These are phyloP conservation scores for Endomychus coccineus DNA, from an alignment of 2,888 invertebrate species.

Conservation along the genomic window DNA sequence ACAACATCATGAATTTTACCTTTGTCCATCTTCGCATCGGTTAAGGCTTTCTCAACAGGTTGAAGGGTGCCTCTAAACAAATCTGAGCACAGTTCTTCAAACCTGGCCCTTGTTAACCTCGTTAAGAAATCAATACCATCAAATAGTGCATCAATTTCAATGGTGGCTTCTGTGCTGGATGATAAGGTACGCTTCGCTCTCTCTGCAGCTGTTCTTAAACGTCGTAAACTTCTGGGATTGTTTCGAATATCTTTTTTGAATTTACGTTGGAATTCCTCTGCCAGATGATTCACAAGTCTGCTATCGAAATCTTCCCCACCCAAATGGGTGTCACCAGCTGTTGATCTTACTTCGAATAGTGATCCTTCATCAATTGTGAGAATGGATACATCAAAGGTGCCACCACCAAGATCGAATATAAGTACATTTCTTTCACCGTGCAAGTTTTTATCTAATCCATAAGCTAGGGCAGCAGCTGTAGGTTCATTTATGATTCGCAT, in stretches of 20 bases:
- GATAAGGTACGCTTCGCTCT: slow-evolving; percentile 56
- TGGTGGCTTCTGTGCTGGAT: slow-evolving; percentile 66
- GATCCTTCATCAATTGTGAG: slow-evolving; percentile 73
- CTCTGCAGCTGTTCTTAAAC: slow-evolving; percentile 47
- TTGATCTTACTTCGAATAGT: slow-evolving; percentile 69
- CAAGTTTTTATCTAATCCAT: slow-evolving; percentile 63
- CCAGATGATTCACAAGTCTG: slow-evolving; percentile 48
- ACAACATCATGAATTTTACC: slow-evolving; percentile 70
- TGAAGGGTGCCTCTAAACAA: slow-evolving; percentile 39
- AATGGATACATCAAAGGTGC: slow-evolving; percentile 77
- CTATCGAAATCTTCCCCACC: slow-evolving; percentile 62
- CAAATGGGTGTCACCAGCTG: slow-evolving; percentile 74
- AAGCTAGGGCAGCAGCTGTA: slow-evolving; percentile 67
- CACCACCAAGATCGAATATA: slow-evolving; percentile 58
- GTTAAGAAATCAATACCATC: slow-evolving; percentile 70
- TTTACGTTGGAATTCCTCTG: slow-evolving; percentile 50
- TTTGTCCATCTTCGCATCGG: slow-evolving; percentile 73
- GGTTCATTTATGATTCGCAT: slow-evolving; percentile 79
- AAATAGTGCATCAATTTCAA: slow-evolving; percentile 70
- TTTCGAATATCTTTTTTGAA: slow-evolving; percentile 42
- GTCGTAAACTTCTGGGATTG: slow-evolving; percentile 42
- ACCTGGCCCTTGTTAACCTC: slow-evolving; percentile 63
- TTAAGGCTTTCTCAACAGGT: slow-evolving; percentile 42
- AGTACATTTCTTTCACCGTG: slow-evolving; percentile 58
- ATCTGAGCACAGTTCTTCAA: slow-evolving; percentile 67